phyloP scores from a whole-genome alignment of 2,113 vertebrate genomes.

The Dendropsophus ebraccatus region DNA sequence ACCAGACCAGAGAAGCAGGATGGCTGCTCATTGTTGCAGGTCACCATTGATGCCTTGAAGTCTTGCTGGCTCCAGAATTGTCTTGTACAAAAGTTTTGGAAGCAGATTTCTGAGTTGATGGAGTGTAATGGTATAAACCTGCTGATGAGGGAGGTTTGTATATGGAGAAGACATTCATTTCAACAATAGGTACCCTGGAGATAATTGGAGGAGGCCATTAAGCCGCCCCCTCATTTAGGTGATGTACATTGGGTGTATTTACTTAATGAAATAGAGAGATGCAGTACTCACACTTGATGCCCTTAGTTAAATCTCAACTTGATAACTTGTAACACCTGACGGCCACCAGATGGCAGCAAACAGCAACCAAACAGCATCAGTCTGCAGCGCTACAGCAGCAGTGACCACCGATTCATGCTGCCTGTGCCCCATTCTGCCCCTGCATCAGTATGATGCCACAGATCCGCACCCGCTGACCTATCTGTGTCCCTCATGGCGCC shows the following conservation, averaged over 20 bases:
- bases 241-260: neutral
- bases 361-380: neutral
- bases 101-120: neutral
- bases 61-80: too few species aligned
- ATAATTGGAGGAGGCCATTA: neutral
- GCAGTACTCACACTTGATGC: neutral
- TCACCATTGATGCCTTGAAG: too few species aligned
- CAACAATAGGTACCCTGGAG: neutral
- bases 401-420: too few species aligned
- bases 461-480: too few species aligned
- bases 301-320: neutral
- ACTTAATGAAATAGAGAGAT: constrained; percentile 1
- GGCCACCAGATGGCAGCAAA: constrained; percentile 52
- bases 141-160: neutral
- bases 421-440: too few species aligned
- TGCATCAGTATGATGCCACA: too few species aligned
- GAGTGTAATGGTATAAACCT: neutral
- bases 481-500: too few species aligned
- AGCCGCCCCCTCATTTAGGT: neutral
- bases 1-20: too few species aligned
- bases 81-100: neutral
- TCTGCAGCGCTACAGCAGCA: too few species aligned
- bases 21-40: too few species aligned
- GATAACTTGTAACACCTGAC: neutral
- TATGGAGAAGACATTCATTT: neutral